Base-by-base conservation (phyloP, 2,888 invertebrate genomes). In the Arenicola marina region DNA sequence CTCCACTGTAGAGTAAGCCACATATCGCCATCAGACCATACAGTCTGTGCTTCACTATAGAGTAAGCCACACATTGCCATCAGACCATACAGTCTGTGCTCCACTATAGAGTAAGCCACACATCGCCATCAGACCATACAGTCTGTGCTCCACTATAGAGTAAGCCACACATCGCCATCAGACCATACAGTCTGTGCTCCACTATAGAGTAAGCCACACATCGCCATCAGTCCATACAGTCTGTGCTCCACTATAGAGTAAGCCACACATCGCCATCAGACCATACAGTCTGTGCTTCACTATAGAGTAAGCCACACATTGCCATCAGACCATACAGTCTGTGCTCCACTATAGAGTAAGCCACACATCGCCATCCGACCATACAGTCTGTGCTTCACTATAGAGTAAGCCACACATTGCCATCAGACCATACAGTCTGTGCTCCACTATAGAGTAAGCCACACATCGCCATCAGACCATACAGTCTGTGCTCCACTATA, bases 161-260 rank as follows among this genome's bases (percentile, higher is more conserved):
- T 68, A 61, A 51, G 63, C n/a, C 38, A 4, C 59, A 55, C 59
- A 33, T 62, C 11, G 61, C 59, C 45, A 38, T 65, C n/a, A 21
- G 62, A 32, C 68, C 68, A 2, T 61, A 66, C 29, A 56, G 61
- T 15, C 58, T 68, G 33, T 32, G 65, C 53, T 61, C 60, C 34
- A 56, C 63, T 7, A 59, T 68, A 11, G 65, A 63, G 68, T 68
- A 61, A 51, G 63, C n/a, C 38, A 4, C 59, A 55, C 59, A 33
- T 62, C 11, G 61, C 59, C 45, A 38, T 65, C n/a, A 21, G 62
- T 28, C 68, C 68, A 2, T 61, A 66, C 29, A 56, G 61, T 15
- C 58, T 68, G 33, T 32, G 65, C 53, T 61, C 60, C 34, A 56
- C 63, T 7, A 59, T 68, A 11, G 65, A 63, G 68, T 68, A 61